Conservation (phyloP, 2,888 invertebrate species). For the Melanophora roralis region DNA sequence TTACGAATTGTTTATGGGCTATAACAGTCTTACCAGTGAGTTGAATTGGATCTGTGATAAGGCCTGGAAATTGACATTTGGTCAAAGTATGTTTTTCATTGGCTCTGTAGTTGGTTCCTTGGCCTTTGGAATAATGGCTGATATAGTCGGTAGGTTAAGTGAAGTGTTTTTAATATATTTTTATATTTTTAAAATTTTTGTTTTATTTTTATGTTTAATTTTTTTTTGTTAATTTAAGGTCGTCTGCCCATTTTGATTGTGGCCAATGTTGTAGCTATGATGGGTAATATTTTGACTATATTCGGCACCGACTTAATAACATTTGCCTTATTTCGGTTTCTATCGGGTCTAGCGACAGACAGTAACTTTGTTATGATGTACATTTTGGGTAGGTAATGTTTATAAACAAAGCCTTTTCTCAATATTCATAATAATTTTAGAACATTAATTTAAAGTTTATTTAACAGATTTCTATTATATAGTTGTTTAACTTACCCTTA, state of each 20-base stretch:
- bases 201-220: background rate
- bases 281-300: constrained; percentile 79
- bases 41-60: constrained; percentile 81
- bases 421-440: too few species aligned
- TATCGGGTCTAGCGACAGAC: constrained; percentile 81
- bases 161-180: background rate
- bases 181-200: background rate
- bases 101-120: constrained; percentile 81
- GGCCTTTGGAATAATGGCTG: constrained; percentile 79
- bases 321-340: constrained; percentile 79
- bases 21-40: constrained; percentile 81
- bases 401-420: too few species aligned
- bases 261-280: constrained; percentile 79
- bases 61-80: constrained; percentile 80
- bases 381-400: constrained; percentile 78
- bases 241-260: constrained; percentile 79
- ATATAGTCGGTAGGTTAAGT: constrained; percentile 76
- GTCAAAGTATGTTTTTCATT: constrained; percentile 81
- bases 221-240: constrained; percentile 66
- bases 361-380: constrained; percentile 82
- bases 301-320: constrained; percentile 76
- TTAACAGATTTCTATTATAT: too few species aligned
- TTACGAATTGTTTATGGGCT: constrained; percentile 79
- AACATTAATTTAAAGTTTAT: too few species aligned
- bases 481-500: too few species aligned